phyloP scores from a whole-genome alignment of 2,113 vertebrate species.

The Macquaria ambigua region DNA sequence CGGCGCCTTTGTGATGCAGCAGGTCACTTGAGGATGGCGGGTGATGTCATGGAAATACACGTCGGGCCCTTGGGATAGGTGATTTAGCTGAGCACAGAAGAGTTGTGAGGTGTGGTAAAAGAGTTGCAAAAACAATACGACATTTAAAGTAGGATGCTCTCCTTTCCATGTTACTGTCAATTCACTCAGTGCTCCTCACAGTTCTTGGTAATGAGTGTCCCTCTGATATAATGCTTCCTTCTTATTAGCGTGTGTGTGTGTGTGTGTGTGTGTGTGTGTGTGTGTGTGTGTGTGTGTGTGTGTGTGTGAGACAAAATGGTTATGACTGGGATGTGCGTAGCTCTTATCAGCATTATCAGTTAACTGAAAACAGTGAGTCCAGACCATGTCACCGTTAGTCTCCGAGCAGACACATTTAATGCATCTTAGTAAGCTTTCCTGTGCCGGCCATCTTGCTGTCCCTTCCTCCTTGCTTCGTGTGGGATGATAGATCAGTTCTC shows the following conservation, averaged over 20 bases:
- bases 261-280: background rate
- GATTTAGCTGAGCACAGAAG: constrained; percentile 14
- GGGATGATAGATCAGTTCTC: background rate
- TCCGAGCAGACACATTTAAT: constrained; percentile 40
- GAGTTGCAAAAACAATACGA: background rate
- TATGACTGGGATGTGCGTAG: background rate
- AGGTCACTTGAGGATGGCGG: constrained; percentile 30
- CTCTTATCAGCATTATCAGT: constrained; percentile 37
- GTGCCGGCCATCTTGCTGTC: constrained; percentile 22
- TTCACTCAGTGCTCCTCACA: background rate
- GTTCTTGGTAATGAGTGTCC: constrained; percentile 1
- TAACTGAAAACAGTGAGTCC: constrained; percentile 39
- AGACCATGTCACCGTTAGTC: constrained; percentile 37
- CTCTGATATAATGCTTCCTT: background rate
- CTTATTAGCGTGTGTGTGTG: background rate
- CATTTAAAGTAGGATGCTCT: constrained; percentile 15
- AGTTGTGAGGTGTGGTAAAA: constrained; percentile 30
- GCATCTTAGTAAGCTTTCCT: constrained; percentile 60
- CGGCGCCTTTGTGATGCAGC: constrained; percentile 25
- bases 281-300: no score
- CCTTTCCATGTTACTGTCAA: constrained; percentile 11
- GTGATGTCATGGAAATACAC: constrained; percentile 49
- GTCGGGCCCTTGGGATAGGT: constrained; percentile 20
- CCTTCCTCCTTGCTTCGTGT: constrained; percentile 11
- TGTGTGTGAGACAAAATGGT: background rate